Conservation (phyloP, 2,888 invertebrate genomes). For the Julus scanicus region DNA sequence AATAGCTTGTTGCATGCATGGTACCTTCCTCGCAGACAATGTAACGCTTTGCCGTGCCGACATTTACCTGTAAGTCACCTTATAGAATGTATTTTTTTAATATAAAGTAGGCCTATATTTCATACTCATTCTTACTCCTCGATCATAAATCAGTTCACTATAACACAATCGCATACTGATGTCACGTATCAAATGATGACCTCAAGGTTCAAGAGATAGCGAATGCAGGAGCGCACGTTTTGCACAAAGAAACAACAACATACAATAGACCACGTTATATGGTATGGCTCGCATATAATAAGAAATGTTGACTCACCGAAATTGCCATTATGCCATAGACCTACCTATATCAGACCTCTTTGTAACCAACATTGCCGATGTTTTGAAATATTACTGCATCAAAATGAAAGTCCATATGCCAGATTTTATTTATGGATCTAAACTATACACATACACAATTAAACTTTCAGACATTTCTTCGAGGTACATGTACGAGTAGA, state of each 20-base stretch:
- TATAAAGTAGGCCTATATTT: slow-evolving; percentile 19
- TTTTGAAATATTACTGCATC: slow-evolving; percentile 11
- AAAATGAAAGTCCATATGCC: background rate
- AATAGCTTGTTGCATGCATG: background rate
- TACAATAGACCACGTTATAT: slow-evolving; percentile 41
- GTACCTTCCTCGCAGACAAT: background rate
- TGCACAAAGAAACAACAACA: slow-evolving; percentile 12
- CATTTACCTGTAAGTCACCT: slow-evolving; percentile 52
- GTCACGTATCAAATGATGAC: slow-evolving; percentile 54
- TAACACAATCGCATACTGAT: slow-evolving; percentile 52
- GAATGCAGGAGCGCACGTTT: slow-evolving; percentile 38
- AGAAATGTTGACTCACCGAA: slow-evolving; percentile 42
- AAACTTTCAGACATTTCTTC: background rate
- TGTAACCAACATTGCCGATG: slow-evolving; percentile 29
- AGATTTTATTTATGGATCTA: background rate
- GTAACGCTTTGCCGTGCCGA: slow-evolving; percentile 13
- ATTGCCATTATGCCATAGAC: slow-evolving; percentile 43
- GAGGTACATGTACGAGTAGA: background rate
- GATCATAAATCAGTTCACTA: slow-evolving; percentile 52
- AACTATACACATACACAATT: background rate
- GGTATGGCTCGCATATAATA: background rate
- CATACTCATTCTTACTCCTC: slow-evolving; percentile 31
- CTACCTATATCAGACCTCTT: slow-evolving; percentile 24
- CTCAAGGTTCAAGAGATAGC: slow-evolving; percentile 49
- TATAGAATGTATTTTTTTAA: background rate